phyloP scores from a whole-genome alignment of 2,797 vertebrate species.

The Lycodopsis pacificus region DNA sequence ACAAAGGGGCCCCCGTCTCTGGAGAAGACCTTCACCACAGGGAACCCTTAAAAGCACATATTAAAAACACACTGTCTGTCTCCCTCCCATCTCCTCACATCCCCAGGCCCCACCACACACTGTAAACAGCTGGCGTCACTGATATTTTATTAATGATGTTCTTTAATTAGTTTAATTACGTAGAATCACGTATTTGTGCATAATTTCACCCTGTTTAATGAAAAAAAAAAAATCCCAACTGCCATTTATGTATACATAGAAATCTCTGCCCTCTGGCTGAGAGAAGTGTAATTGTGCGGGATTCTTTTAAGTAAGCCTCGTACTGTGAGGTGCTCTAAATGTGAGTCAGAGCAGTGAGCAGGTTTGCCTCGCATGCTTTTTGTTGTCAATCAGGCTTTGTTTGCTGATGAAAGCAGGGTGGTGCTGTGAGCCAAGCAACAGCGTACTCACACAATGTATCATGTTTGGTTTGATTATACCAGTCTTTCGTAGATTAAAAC shows the following conservation, averaged over 20 bases:
- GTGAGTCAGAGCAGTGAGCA: slow-evolving; percentile 63
- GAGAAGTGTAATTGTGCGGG: slow-evolving; percentile 62
- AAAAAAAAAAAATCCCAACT: slow-evolving; percentile 78
- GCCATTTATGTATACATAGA: slow-evolving; percentile 78
- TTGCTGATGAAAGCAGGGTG: slow-evolving; percentile 75
- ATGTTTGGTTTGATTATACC: slow-evolving; percentile 66
- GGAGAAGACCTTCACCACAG: slow-evolving; percentile 74
- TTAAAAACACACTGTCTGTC: slow-evolving; percentile 80
- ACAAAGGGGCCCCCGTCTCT: slow-evolving; percentile 64
- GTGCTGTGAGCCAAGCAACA: slow-evolving; percentile 62
- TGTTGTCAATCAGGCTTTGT: slow-evolving; percentile 76
- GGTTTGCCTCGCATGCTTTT: slow-evolving; percentile 66
- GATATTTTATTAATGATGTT: slow-evolving; percentile 90
- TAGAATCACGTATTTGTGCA: slow-evolving; percentile 83
- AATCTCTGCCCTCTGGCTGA: slow-evolving; percentile 77
- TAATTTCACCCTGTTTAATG: slow-evolving; percentile 84
- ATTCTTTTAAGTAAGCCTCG: slow-evolving; percentile 55
- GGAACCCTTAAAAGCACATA: slow-evolving; percentile 85
- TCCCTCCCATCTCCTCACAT: slow-evolving; percentile 65
- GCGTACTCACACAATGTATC: slow-evolving; percentile 65
- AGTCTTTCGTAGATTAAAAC: slow-evolving; percentile 50
- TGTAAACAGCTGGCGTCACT: slow-evolving; percentile 86
- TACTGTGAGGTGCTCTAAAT: slow-evolving; percentile 44
- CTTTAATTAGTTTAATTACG: slow-evolving; percentile 90
- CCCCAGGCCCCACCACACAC: slow-evolving; percentile 77